Evolutionary conservation across 1,140 invertebrate genomes (phyloP), one percentile per base, ranked within the genome.

Genomic region (Drosophila cardini): DNA sequence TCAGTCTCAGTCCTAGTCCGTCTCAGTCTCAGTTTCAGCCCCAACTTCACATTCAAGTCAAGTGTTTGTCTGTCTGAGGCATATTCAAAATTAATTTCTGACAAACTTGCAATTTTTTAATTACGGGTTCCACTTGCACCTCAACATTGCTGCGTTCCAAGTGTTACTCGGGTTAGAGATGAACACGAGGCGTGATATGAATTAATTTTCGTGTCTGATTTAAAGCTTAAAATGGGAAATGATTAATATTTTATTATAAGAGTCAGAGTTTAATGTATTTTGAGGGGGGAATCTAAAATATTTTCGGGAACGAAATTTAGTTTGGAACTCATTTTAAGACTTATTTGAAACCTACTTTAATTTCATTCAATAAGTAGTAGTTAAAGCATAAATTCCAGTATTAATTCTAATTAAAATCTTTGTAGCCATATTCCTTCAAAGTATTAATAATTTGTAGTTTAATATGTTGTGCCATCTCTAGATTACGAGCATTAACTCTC

Each of bases 41-140:
- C 32, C 58, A 61, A 2, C 30, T 32, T n/a, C 53, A 36, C 30
- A 16, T 78, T 64, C 81, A 73, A 86, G 82, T 86, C 82, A 86
- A 86, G 82, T 86, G 81, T 42, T 42, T 55, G 21, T 42, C 56
- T 10, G 21, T 42, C 46, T 52, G n/a, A 34, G 52, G 38, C 52
- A 83, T 89, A 83, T 89, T 87, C 76, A 89, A 89, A 89, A 89
- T 89, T 89, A 89, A 89, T 89, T 89, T 89, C 85, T 89, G 79
- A 58, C 80, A 78, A 76, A 80, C 84, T 76, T 89, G 65, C 78
- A 84, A 78, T 75, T 89, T 86, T 89, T 89, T 89, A 89, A 89
- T 90, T 89, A 89, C 83, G 84, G 80, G 85, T 89, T 75, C 58
- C 77, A 89, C 57, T 87, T 83, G 18, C 48, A 40, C 9, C 50